Evolutionary conservation across 2,888 invertebrate species (phyloP), one percentile per base, ranked within the genome.

Genomic region (Rhimphoctona megacephalus): DNA sequence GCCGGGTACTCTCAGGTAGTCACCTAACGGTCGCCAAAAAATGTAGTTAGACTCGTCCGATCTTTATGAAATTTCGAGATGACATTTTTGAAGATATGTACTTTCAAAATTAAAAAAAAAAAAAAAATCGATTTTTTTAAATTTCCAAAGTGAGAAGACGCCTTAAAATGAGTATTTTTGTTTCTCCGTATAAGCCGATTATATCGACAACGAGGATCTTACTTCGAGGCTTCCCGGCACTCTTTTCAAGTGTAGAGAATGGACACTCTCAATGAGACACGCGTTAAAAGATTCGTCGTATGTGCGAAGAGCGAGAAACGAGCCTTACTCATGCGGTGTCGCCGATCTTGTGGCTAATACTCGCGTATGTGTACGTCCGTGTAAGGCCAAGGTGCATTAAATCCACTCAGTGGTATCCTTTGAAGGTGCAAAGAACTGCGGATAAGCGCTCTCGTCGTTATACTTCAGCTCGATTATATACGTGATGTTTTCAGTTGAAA

Each of bases 391-490:
- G 67, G 33, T 73, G 73, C 64, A 77, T 49, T 77, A 49, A 49
- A 61, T n/a, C 17, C 49, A 78, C 66, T 22, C 52, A 17, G 14
- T 54, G 36, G 52, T 43, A 66, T 52, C 52, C 39, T 17, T 36
- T n/a, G 52, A 43, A 78, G 49, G 54, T 43, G 43, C 17, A 52
- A 76, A 81, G 49, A 54, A 66, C 19, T 67, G 52, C 52, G 77
- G 66, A 78, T 78, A 77, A 36, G 76, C 25, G 46, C 17, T 66
- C 66, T 76, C 36, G 76, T 82, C 85, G 82, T 85, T 85, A 69
- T 57, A 67, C 73, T 72, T 79, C 54, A 74, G 61, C n/a, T 74
- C 78, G 82, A 85, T 85, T 85, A 85, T 85, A 85, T 82, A 64
- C 49, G 57, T 66, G 54, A 82, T 67, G 49, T 64, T 64, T 46